A percentile compares a stretch with the other conserved stretches of the same genome.
These are phyloP conservation scores for Leptinotarsa haldemani DNA, from an alignment of 2,888 invertebrate species.

Conservation along the genomic window DNA sequence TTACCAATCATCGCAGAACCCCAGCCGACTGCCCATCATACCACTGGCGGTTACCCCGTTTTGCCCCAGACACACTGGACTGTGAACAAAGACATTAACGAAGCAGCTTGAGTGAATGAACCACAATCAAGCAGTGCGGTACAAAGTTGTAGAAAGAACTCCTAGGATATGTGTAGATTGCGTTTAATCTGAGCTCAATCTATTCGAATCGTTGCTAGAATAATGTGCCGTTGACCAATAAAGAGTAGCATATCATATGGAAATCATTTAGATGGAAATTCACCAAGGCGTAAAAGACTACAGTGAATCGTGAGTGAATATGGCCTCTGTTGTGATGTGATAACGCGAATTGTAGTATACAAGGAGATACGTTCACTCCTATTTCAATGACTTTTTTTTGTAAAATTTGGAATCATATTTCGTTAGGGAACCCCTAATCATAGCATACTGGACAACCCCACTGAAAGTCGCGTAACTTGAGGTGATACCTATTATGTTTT, in stretches of 20 bases:
- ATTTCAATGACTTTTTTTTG: not conserved
- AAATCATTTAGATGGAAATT: not conserved
- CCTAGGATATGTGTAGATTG: slow-evolving; percentile 23
- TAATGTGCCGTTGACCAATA: slow-evolving; percentile 5
- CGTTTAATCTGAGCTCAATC: not conserved
- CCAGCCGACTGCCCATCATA: too few relatives aligned
- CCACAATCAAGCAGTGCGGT: slow-evolving; percentile 27
- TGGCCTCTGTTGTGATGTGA: too few relatives aligned
- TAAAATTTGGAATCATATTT: not conserved
- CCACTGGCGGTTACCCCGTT: too few relatives aligned
- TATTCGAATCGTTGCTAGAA: not conserved
- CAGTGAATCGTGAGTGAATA: too few relatives aligned
- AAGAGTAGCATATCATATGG: slow-evolving; percentile 1
- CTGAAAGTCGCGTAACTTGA: not conserved
- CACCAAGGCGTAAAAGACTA: too few relatives aligned
- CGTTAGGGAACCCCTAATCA: not conserved
- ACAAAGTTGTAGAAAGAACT: slow-evolving; percentile 29
- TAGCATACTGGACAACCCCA: not conserved
- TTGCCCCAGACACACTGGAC: too few relatives aligned
- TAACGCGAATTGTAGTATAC: too few relatives aligned
- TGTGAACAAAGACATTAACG: too few relatives aligned
- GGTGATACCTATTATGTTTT: not conserved
- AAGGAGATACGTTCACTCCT: not conserved
- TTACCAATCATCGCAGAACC: too few relatives aligned
- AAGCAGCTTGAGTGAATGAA: too few relatives aligned